A percentile compares a stretch with the other conserved stretches of the same genome.
Conservation (phyloP, 1,140 invertebrate genomes). For the Acyrthosiphon pisum region DNA sequence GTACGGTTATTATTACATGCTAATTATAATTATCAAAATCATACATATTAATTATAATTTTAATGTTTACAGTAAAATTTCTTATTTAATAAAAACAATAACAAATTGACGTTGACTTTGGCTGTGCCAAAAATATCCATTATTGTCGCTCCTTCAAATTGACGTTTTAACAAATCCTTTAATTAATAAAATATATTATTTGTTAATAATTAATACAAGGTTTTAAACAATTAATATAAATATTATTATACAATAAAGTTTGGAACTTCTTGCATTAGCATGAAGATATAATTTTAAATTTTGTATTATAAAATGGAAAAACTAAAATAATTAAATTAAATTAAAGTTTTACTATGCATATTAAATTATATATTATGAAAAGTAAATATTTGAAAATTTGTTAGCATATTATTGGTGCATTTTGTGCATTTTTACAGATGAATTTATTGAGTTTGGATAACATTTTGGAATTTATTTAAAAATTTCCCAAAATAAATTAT, state of each 20-base stretch:
- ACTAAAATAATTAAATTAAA: too few relatives aligned
- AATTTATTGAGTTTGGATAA: too few relatives aligned
- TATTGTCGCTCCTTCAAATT: constrained; percentile 79
- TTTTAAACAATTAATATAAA: neutral
- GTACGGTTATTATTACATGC: neutral
- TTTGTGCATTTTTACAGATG: too few relatives aligned
- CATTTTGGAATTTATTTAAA: too few relatives aligned
- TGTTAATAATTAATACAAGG: neutral
- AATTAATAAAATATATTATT: constrained; percentile 60
- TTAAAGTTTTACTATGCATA: too few relatives aligned
- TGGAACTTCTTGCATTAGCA: neutral
- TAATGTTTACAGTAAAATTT: constrained; percentile 72
- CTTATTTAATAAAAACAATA: constrained; percentile 78
- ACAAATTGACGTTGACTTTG: constrained; percentile 79
- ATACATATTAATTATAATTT: neutral
- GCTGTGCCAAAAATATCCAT: constrained; percentile 83
- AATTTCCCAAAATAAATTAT: too few relatives aligned
- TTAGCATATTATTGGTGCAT: too few relatives aligned
- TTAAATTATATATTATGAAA: too few relatives aligned
- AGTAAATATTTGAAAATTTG: too few relatives aligned
- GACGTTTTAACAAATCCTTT: constrained; percentile 77
- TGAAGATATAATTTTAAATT: too few relatives aligned
- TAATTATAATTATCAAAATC: neutral
- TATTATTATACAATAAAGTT: neutral
- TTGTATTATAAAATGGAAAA: too few relatives aligned